Evolutionary conservation across 2,888 invertebrate species (phyloP).

Genomic region (Cryptosula pallasiana): DNA sequence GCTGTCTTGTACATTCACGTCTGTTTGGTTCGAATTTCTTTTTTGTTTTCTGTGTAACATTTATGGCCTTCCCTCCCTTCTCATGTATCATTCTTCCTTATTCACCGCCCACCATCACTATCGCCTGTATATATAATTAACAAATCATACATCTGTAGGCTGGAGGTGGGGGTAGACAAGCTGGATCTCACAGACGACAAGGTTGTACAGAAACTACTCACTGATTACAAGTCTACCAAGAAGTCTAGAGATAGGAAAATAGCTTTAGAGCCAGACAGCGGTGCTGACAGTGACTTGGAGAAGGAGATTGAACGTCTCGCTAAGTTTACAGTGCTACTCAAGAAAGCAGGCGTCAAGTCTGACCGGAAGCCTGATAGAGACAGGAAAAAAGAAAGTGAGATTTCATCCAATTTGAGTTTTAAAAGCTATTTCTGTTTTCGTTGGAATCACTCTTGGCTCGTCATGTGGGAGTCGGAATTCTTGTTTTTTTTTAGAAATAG

Average conservation of each 20-base stretch:
- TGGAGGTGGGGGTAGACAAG: neutral
- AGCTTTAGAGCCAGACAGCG: neutral
- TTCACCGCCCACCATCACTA: neutral
- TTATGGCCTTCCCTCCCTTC: too few species aligned
- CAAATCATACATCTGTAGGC: too few species aligned
- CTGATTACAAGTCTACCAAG: neutral
- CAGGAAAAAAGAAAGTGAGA: too few species aligned
- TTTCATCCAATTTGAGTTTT: too few species aligned
- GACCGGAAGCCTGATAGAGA: too few species aligned
- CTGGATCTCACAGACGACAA: neutral
- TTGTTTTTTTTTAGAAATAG: neutral
- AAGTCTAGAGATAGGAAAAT: neutral
- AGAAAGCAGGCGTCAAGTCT: neutral
- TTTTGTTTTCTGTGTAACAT: too few species aligned
- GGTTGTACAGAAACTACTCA: neutral
- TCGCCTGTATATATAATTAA: too few species aligned
- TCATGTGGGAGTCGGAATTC: neutral
- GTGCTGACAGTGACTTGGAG: slow-evolving; percentile 1
- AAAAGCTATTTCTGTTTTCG: too few species aligned
- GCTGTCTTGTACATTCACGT: too few species aligned
- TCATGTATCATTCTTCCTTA: too few species aligned
- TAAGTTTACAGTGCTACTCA: neutral
- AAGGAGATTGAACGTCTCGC: slow-evolving; percentile 2
- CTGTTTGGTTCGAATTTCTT: too few species aligned
- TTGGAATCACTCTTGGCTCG: too few species aligned